Percentiles rank a stretch among this genome's conserved stretches.
Evolutionary conservation across 2,113 vertebrate genomes (phyloP).

Genomic region (Delphinapterus leucas): DNA sequence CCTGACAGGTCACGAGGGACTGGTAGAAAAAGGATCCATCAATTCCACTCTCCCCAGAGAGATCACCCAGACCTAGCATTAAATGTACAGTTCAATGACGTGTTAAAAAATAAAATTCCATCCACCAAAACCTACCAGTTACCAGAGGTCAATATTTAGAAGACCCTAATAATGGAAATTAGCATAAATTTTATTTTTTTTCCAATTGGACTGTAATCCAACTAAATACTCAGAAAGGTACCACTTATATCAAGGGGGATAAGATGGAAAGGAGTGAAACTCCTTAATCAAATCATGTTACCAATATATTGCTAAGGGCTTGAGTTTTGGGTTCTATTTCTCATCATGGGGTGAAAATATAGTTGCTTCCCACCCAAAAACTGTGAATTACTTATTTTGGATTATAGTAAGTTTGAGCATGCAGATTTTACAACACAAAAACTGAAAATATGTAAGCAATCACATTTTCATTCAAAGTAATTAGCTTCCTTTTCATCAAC

Average conservation of each 20-base stretch:
- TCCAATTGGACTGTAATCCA: background rate
- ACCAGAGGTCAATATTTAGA: slow-evolving; percentile 44
- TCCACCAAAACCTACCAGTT: slow-evolving; percentile 46
- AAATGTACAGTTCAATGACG: slow-evolving; percentile 70
- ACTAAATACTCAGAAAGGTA: slow-evolving; percentile 34
- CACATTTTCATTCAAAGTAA: slow-evolving; percentile 34
- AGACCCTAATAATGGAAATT: background rate
- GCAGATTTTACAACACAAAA: slow-evolving; percentile 38
- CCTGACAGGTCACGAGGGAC: slow-evolving; percentile 73
- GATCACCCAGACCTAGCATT: slow-evolving; percentile 62
- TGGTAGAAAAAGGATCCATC: slow-evolving; percentile 76
- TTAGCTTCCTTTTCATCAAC: slow-evolving; percentile 35
- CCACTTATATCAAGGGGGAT: background rate
- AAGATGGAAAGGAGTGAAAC: background rate
- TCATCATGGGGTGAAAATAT: background rate
- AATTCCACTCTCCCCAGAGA: slow-evolving; percentile 73
- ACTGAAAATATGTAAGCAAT: background rate
- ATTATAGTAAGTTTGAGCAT: background rate
- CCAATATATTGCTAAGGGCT: background rate
- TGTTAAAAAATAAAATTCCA: slow-evolving; percentile 63
- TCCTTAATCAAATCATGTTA: slow-evolving; percentile 7
- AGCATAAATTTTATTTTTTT: background rate
- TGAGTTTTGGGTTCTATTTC: slow-evolving; percentile 10
- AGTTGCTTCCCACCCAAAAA: slow-evolving; percentile 25
- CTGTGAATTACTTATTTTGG: slow-evolving; percentile 32